Percentiles rank a stretch among this genome's conserved stretches.
These are phyloP conservation scores for Progne subis DNA, from an alignment of 2,113 vertebrate genomes.

Conservation along the genomic window DNA sequence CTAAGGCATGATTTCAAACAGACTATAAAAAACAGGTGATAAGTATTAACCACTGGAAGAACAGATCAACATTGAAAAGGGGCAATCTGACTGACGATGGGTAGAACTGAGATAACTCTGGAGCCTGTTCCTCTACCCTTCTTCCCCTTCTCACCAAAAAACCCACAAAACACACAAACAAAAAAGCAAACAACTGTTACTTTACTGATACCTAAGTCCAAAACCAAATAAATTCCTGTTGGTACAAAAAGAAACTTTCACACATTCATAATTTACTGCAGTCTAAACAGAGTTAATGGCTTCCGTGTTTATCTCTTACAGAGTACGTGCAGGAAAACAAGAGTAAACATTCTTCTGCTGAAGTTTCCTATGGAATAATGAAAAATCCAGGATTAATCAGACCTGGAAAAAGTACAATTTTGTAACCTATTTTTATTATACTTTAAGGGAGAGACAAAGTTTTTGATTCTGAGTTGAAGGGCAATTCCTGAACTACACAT, in stretches of 20 bases:
- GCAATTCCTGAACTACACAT: not conserved
- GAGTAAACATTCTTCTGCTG: not conserved
- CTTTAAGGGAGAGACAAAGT: not conserved
- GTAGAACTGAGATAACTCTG: not conserved
- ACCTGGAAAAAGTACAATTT: not conserved
- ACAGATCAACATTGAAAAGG: not conserved
- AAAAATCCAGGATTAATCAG: not conserved
- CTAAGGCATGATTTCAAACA: not conserved
- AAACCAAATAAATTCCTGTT: not conserved
- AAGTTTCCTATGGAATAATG: not conserved
- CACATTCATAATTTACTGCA: not conserved
- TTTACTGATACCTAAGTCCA: not conserved
- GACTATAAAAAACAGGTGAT: not conserved
- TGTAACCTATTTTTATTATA: not conserved
- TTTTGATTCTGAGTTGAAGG: not conserved
- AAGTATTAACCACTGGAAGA: not conserved
- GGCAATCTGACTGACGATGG: not conserved
- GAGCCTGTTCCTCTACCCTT: not conserved
- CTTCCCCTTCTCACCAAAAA: rapidly evolving
- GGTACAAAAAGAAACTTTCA: not conserved
- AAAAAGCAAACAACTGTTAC: not conserved
- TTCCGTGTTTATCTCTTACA: not conserved
- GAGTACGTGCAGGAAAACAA: not conserved
- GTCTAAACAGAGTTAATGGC: not conserved
- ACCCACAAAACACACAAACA: not conserved